Evolutionary conservation across 2,888 invertebrate species (phyloP), one percentile per base, ranked within the genome.

Genomic region (Pasiphila rectangulata): DNA sequence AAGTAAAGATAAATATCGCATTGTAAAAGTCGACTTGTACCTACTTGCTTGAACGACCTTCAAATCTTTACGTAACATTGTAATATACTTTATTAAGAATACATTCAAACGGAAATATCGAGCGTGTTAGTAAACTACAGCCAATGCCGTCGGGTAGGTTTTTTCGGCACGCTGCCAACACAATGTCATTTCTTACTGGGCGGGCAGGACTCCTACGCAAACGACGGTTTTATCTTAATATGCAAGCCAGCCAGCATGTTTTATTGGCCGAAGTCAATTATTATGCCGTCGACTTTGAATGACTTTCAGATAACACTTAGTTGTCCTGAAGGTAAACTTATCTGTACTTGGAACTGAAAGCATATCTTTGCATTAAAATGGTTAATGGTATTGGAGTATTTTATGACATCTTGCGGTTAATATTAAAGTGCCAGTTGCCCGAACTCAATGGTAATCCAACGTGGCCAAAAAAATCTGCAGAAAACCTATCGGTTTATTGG

Each of bases 121-220:
- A 69, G 59, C 67, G 64, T 58, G 59, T 63, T 63, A 57, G 53
- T 60, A 50, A 61, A 56, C 63, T 57, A 57, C 61, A 51, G 51
- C 61, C 67, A 66, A 67, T 59, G 59, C 61, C 59, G 64, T 62
- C 47, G 57, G 56, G 52, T 53, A 60, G 64, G 54, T 53, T 67
- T 67, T 68, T 67, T 70, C 53, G 76, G 76, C 73, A 63, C 50
- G 23, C 20, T 64, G 75, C 77, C 75, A 75, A 74, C 55, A 61
- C 60, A 57, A 53, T 61, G 59, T 49, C 56, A 63, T 63, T 61
- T 63, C 63, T 65, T 60, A 54, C 51, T 51, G 51, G 57, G 37
- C 39, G 45, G 41, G 20, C 39, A 27, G 30, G 34, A 46, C 39
- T 43, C 30, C 43, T 29, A 44, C 52, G 46, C 55, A 57, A 57